Percentiles rank a stretch among this genome's conserved stretches.
These are phyloP conservation scores for Sitophilus oryzae DNA, from an alignment of 1,140 invertebrate species.

Conservation along the genomic window DNA sequence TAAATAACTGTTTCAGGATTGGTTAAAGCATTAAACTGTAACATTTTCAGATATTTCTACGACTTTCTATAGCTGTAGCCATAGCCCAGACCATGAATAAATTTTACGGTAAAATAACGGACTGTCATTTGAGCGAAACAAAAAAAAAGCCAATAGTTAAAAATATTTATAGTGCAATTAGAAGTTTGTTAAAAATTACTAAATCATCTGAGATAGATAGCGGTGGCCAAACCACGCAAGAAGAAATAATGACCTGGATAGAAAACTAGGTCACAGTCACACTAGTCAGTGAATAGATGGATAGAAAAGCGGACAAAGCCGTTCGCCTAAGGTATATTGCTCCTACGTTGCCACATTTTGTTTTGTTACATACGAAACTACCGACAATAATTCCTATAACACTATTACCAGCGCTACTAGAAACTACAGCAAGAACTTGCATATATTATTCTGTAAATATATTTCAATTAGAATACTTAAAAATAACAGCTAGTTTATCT, in stretches of 20 bases:
- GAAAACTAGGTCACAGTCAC: constrained; percentile 24
- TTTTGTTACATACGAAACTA: no score
- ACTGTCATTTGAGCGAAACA: neutral
- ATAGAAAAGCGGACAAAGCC: constrained; percentile 16
- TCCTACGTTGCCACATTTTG: neutral
- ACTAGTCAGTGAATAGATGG: constrained; percentile 17
- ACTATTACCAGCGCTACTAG: no score
- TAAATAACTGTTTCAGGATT: neutral
- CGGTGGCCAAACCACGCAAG: constrained; percentile 13
- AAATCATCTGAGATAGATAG: constrained; percentile 19
- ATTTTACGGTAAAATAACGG: neutral
- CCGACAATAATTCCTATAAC: no score
- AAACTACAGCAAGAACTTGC: no score
- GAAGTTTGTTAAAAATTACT: neutral
- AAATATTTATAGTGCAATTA: no score
- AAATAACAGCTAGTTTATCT: no score
- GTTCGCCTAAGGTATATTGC: neutral
- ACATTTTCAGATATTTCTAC: neutral
- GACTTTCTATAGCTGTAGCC: neutral
- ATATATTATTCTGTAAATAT: no score
- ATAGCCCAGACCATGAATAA: neutral
- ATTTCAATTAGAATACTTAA: no score
- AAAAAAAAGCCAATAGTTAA: no score
- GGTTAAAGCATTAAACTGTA: neutral
- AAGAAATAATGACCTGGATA: constrained; percentile 25